Evolutionary conservation across 2,113 vertebrate species (phyloP).

Genomic region (Clarias batrachus): DNA sequence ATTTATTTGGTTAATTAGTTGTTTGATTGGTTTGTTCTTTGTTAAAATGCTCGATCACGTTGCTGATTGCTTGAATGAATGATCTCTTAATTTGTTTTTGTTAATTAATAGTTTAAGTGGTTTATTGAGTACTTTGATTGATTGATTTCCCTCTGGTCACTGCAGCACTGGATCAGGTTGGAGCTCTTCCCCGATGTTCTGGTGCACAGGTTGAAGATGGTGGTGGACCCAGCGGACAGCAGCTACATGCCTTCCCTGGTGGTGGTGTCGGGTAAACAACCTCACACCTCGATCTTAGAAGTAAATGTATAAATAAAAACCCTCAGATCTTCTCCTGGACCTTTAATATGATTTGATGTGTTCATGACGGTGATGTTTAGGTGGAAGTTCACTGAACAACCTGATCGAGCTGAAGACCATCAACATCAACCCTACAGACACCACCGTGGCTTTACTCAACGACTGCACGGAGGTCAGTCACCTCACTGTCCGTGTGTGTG

Average conservation of each 20-base stretch:
- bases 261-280: slow-evolving; percentile 88
- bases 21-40: neutral
- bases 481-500: neutral
- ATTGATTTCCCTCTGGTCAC: neutral
- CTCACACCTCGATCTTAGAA: neutral
- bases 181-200: slow-evolving; percentile 96
- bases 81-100: neutral
- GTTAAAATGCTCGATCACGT: neutral
- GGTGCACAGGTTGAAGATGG: slow-evolving; percentile 92
- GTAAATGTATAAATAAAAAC: neutral
- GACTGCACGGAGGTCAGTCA: slow-evolving; percentile 89
- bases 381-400: slow-evolving; percentile 95
- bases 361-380: slow-evolving; percentile 61
- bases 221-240: slow-evolving; percentile 95
- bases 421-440: slow-evolving; percentile 94
- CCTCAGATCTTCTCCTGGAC: neutral
- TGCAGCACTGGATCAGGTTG: slow-evolving; percentile 95
- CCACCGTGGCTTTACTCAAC: slow-evolving; percentile 85
- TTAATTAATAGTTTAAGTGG: neutral
- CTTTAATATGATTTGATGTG: fast-evolving
- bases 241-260: slow-evolving; percentile 99
- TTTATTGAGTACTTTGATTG: no score
- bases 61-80: no score
- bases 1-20: no score
- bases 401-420: slow-evolving; percentile 95